phyloP scores from a whole-genome alignment of 2,797 vertebrate genomes.

The Stomatorhinus walkeri region DNA sequence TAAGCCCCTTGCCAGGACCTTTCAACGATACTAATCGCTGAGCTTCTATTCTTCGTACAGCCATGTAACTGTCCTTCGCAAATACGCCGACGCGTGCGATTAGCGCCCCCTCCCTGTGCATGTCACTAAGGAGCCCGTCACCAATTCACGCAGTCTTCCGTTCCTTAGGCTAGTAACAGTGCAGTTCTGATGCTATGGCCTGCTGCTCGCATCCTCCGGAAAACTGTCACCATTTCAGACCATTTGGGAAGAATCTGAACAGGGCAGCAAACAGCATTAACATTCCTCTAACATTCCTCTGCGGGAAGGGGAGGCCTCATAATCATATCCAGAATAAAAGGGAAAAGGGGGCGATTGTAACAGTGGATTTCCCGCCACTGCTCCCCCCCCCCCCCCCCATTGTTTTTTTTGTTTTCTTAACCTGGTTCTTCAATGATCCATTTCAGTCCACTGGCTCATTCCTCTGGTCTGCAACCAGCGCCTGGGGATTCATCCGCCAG shows the following conservation, averaged over 20 bases:
- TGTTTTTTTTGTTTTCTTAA: constrained; percentile 37
- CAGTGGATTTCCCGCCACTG: constrained; percentile 40
- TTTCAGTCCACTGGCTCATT: constrained; percentile 43
- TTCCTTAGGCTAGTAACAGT: neutral
- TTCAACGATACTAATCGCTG: neutral
- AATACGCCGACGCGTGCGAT: neutral
- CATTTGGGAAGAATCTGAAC: constrained; percentile 36
- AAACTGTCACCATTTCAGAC: constrained; percentile 31
- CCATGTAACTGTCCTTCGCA: neutral
- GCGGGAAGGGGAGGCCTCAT: constrained; percentile 40
- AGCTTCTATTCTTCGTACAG: neutral
- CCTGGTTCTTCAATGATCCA: constrained; percentile 53
- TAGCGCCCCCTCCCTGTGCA: neutral
- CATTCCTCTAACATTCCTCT: constrained; percentile 39
- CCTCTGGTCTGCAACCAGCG: constrained; percentile 29
- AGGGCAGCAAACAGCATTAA: constrained; percentile 54
- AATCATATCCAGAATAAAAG: constrained; percentile 30
- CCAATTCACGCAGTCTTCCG: neutral
- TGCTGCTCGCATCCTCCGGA: neutral
- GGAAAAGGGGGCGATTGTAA: constrained; percentile 32
- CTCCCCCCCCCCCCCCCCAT: neutral
- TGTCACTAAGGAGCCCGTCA: neutral
- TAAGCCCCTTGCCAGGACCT: neutral
- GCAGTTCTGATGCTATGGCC: neutral
- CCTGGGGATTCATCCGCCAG: neutral